Base-by-base conservation (phyloP, 2,797 vertebrate genomes). In the Cyprinodon diabolis region DNA sequence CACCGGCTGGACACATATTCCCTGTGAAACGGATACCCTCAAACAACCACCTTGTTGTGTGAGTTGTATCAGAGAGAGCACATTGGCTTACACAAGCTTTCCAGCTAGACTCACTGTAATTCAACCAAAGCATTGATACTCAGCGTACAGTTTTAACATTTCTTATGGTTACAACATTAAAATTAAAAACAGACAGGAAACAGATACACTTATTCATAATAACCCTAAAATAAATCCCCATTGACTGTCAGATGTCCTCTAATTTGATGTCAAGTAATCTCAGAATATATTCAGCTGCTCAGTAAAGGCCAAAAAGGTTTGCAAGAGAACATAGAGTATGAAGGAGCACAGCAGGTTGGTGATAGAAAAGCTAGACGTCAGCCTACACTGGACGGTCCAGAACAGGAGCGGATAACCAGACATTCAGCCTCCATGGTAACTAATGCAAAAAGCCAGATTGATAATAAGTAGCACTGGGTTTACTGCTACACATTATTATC, bases 1-100 rank as follows among this genome's bases (percentile, higher is more conserved):
- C 25, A 66, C 67, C 0, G 54, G 73, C 74, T 78, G 76, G 69
- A 78, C 84, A 75, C 78, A 69, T 0, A 35, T 69, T 58, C 71
- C 72, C 69, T 68, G 51, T 81, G 89, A 78, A 87, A 92, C 69
- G 10, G 86, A 93, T 80, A 89, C 75, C 55, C 47, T 56, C 69
- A 56, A 85, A 83, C 77, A 81, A 57, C 25, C 30, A 78, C 56
- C 6, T 14, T 17, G 74, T 4, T 71, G 56, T 77, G 55, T 15
- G 63, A 71, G 57, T 69, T 80, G 52, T 40, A 40, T 9, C 13
- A 9, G 13, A 55, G 63, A 30, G 19, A 45, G 45, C 40, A 47
- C 63, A 37, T 68, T 71, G 30, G 25, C 35, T 67, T 47, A 43
- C 54, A 51, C 40, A 52, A 52, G 25, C 21, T 55, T 66, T 67